Base-by-base conservation (phyloP, 2,113 vertebrate genomes). In the Strigops habroptila region DNA sequence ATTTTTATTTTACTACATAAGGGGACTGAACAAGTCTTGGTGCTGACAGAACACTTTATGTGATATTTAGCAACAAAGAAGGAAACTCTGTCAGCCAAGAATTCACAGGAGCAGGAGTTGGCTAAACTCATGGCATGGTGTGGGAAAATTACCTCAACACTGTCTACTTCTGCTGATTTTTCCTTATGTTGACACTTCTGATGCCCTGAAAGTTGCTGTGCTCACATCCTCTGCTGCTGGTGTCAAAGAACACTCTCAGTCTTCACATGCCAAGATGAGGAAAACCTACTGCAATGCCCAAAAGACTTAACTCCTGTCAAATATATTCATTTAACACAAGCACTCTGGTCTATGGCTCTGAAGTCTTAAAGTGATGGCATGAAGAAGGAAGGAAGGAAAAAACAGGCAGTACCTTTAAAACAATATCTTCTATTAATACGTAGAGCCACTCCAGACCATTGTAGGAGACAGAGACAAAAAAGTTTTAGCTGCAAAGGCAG, bases 261-360 rank as follows among this genome's bases (percentile, higher is more conserved):
- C 96, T 97, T 97, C 95, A 97, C 94, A 97, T 96, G 97, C 97
- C 98, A 97, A 97, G 94, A 97, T 94, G 96, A 97, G 94, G 96
- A 97, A 98, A 98, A 97, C 97, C 96, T 97, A 97, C 96, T 97
- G 97, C 96, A 98, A 98, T 97, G 97, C 97, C 97, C 98, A 97
- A 97, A 98, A 98, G 98, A 97, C 95, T 96, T 97, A 97, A 93
- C 93, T 97, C 96, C 97, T 98, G 98, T 98, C 98, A 98, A 97
- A 97, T 97, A 96, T 84, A 95, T 96, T 97, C 97, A 97, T 89
- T 98, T 98, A 98, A 97, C 96, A 96, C 92, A 96, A 97, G 93
- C 91, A 97, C 90, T 95, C 82, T 96, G 95, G 96, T 97, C 96
- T 96, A 64, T 96, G 93, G 95, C 94, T 96, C 96, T 97, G 94